Percentiles rank a stretch among this genome's conserved stretches.
Conservation (phyloP, 2,888 invertebrate genomes). For the Neoaliturus tenellus region DNA sequence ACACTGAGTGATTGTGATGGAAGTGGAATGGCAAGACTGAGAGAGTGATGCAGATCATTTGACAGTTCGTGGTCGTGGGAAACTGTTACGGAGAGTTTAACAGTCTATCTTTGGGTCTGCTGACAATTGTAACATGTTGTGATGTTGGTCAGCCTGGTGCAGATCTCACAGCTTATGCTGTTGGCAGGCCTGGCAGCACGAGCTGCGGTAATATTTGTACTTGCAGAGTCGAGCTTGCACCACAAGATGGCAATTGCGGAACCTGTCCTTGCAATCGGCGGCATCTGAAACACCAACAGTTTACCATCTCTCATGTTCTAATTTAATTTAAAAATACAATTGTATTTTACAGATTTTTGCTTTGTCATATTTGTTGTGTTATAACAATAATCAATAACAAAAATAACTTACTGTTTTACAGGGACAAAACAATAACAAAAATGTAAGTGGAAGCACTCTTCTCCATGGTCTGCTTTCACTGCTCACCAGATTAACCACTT, state of each 20-base stretch:
- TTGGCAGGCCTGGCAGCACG: slow-evolving; percentile 83
- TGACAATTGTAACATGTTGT: slow-evolving; percentile 4
- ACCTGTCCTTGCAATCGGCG: slow-evolving; percentile 80
- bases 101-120: neutral
- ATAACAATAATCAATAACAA: too few species aligned
- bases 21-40: slow-evolving; percentile 33
- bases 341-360: too few species aligned
- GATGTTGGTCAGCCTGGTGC: neutral
- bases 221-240: slow-evolving; percentile 91
- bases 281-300: slow-evolving; percentile 70
- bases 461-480: too few species aligned
- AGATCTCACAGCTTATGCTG: slow-evolving; percentile 65
- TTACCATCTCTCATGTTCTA: too few species aligned
- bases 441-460: too few species aligned
- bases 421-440: too few species aligned
- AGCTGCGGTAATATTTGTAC: slow-evolving; percentile 89
- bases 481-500: too few species aligned
- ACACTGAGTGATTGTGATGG: neutral
- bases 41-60: neutral
- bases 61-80: neutral
- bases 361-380: too few species aligned
- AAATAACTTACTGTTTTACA: too few species aligned
- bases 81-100: neutral
- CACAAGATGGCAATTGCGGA: slow-evolving; percentile 88
- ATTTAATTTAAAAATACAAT: too few species aligned